These are phyloP conservation scores for Ditylenchus weischeri DNA, from an alignment of 2,888 invertebrate species.

Conservation along the genomic window DNA sequence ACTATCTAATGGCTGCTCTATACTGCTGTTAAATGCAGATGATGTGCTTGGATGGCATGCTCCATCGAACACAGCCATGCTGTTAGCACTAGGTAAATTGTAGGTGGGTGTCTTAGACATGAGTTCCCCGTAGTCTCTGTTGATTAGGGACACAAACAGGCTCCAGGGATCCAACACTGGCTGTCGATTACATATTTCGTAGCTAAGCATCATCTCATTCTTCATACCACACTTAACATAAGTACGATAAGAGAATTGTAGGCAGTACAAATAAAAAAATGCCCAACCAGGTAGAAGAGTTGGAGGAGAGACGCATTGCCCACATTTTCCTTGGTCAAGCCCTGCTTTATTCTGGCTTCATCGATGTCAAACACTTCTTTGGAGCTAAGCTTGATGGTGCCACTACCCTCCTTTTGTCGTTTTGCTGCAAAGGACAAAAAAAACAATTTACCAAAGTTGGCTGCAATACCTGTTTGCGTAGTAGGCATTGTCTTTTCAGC, in stretches of 20 bases:
- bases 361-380: conserved; percentile 29
- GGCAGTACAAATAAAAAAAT: neutral
- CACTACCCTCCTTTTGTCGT: neutral
- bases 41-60: neutral
- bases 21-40: neutral
- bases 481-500: conserved; percentile 3
- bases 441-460: too few relatives aligned
- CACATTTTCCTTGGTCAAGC: conserved; percentile 35
- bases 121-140: conserved; percentile 39
- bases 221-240: conserved; percentile 36
- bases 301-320: conserved; percentile 40
- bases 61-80: neutral
- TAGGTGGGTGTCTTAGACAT: conserved; percentile 12
- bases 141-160: conserved; percentile 32
- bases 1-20: neutral
- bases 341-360: conserved; percentile 31
- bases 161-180: conserved; percentile 34
- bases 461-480: neutral
- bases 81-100: neutral
- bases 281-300: conserved; percentile 40
- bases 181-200: conserved; percentile 14
- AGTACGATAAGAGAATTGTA: neutral
- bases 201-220: conserved; percentile 34
- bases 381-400: conserved; percentile 12
- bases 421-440: neutral